Percentiles rank a stretch among this genome's conserved stretches.
phyloP scores from a whole-genome alignment of 2,888 invertebrate species.

The Ceraclea dissimilis region DNA sequence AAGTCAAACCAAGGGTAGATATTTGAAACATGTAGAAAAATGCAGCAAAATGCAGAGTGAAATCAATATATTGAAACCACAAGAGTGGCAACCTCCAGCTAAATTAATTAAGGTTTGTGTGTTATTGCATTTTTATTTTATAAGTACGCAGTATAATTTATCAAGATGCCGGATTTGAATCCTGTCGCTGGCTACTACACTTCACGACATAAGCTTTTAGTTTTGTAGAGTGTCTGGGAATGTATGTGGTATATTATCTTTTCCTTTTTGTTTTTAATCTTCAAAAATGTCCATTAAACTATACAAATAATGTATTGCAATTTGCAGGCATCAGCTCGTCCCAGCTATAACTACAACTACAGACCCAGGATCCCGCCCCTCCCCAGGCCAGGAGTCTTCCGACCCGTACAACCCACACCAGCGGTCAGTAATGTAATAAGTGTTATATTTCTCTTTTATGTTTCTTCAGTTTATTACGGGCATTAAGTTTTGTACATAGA shows the following conservation, averaged over 20 bases:
- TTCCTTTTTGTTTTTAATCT: too few relatives aligned
- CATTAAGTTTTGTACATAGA: too few relatives aligned
- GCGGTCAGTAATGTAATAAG: neutral
- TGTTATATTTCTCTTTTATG: neutral
- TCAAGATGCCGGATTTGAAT: too few relatives aligned
- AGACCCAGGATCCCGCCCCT: conserved; percentile 6
- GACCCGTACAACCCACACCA: neutral
- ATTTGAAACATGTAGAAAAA: conserved; percentile 10
- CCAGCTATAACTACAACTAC: conserved; percentile 13
- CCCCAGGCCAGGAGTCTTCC: neutral
- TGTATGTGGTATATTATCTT: too few relatives aligned
- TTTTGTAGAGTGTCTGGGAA: too few relatives aligned
- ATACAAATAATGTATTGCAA: too few relatives aligned
- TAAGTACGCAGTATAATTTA: too few relatives aligned
- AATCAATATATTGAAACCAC: conserved; percentile 4
- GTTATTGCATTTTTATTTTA: neutral
- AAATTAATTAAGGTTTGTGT: conserved; percentile 15
- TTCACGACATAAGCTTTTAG: too few relatives aligned
- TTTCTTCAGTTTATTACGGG: neutral
- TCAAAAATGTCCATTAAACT: too few relatives aligned
- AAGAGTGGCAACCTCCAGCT: conserved; percentile 15
- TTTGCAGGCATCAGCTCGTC: conserved; percentile 12
- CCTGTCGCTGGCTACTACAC: too few relatives aligned
- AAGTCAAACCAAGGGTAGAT: conserved; percentile 9
- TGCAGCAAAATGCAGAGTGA: conserved; percentile 2